phyloP scores from a whole-genome alignment of 1,140 invertebrate genomes.

The Tribolium madens region DNA sequence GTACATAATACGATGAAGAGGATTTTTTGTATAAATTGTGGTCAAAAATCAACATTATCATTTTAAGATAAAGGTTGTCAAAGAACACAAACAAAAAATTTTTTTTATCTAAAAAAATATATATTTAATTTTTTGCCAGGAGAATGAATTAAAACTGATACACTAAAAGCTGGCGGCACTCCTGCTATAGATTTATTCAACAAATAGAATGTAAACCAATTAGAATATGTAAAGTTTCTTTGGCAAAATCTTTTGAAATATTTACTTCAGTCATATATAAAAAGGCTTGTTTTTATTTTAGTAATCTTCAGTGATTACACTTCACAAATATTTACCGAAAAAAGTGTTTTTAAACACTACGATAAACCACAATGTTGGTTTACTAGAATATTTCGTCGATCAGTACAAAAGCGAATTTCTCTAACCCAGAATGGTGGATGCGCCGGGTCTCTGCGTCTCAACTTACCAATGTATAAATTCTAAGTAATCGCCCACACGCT shows the following conservation, averaged over 20 bases:
- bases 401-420: neutral
- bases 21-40: too few species aligned
- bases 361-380: neutral
- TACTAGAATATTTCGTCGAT: too few species aligned
- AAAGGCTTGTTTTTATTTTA: neutral
- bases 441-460: neutral
- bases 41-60: too few species aligned
- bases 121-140: neutral
- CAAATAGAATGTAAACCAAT: neutral
- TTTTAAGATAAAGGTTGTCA: too few species aligned
- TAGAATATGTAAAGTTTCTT: neutral
- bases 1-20: too few species aligned
- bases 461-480: slow-evolving; percentile 3
- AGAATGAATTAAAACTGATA: neutral
- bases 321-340: neutral
- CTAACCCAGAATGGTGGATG: neutral
- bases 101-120: neutral
- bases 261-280: neutral
- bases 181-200: neutral
- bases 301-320: neutral
- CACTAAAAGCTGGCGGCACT: neutral
- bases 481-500: slow-evolving; percentile 7
- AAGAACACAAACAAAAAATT: neutral
- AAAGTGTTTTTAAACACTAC: neutral
- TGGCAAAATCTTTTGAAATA: neutral